Base-by-base conservation (phyloP, 2,888 invertebrate species). In the Nematopogon swammerdamellus region DNA sequence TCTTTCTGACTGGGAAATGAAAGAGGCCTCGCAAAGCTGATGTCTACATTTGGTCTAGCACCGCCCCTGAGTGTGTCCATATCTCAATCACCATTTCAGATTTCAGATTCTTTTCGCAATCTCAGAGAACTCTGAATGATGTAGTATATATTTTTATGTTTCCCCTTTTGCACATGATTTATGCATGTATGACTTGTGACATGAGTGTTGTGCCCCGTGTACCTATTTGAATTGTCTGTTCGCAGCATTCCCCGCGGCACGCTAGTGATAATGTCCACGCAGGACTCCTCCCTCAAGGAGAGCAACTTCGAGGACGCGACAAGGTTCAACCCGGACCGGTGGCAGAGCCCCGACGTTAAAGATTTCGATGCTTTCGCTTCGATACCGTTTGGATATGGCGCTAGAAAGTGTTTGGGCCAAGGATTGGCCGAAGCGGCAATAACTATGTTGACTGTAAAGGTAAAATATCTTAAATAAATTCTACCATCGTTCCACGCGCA, bases 351-450 rank as follows among this genome's bases (percentile, higher is more conserved):
- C 0, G 75, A 77, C 11, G 53, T 67, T 0, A 62, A 67, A 19
- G 68, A 79, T 14, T 69, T 72, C 51, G 82, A 82, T 50, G 65
- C 76, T 0, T 84, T 84, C 57, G 84, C 85, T 19, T 83, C 81
- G 1, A 74, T 87, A 54, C 87, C 87, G 0, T 87, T 85, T 59
- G 87, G 87, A 1, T 77, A 79, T 57, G 87, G 87, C 2, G 68
- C 81, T 1, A 80, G 84, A 51, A 82, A 84, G 49, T 87, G 87
- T 54, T 57, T 87, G 20, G 87, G 84, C 1, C 83, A 82, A 59
- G 82, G 80, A 54, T 68, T 87, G 49, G 84, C 86, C 0, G 84
- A 86, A 61, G 73, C 75, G 50, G 75, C 85, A 70, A 70, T 87
- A 55, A 75, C 82, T 45, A 55, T 85, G 42, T 61, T 86, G 17